A percentile compares a stretch with the other conserved stretches of the same genome.
These are phyloP conservation scores for Leucoraja erinaceus DNA, from an alignment of 2,113 vertebrate species.

Conservation along the genomic window DNA sequence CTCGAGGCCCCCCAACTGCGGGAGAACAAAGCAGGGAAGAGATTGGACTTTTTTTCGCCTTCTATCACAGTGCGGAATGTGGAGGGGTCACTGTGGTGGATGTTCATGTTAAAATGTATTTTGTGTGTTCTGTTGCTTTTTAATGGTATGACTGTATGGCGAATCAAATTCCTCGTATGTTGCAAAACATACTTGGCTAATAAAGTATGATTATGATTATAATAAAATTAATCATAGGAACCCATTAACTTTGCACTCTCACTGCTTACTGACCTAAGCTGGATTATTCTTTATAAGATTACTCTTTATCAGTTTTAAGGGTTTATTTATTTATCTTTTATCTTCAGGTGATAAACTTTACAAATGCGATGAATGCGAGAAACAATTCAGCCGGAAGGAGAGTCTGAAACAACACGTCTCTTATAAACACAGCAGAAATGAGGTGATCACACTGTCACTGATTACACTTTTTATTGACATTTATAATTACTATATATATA, in stretches of 20 bases:
- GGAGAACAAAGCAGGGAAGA: too few species aligned
- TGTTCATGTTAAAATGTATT: too few species aligned
- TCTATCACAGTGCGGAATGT: too few species aligned
- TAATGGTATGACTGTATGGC: too few species aligned
- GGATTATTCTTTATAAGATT: too few species aligned
- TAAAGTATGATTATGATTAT: too few species aligned
- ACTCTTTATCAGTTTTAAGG: not conserved
- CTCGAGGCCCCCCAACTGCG: too few species aligned
- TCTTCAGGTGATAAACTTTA: constrained; percentile 87
- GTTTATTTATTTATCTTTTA: constrained; percentile 6
- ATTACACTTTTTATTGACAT: not conserved
- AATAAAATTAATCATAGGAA: not conserved
- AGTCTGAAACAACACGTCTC: constrained; percentile 97
- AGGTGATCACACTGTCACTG: constrained; percentile 53
- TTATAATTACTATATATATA: not conserved
- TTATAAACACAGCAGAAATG: constrained; percentile 94
- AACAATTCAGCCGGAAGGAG: constrained; percentile 95
- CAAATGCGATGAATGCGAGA: constrained; percentile 95
- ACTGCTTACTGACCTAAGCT: not conserved
- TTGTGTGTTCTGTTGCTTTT: too few species aligned
- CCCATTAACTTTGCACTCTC: not conserved
- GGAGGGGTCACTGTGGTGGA: too few species aligned
- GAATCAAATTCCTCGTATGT: too few species aligned
- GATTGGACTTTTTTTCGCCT: too few species aligned
- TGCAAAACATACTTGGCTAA: too few species aligned